Conservation (phyloP, 2,888 invertebrate species). For the Aleiodes leptofemur region DNA sequence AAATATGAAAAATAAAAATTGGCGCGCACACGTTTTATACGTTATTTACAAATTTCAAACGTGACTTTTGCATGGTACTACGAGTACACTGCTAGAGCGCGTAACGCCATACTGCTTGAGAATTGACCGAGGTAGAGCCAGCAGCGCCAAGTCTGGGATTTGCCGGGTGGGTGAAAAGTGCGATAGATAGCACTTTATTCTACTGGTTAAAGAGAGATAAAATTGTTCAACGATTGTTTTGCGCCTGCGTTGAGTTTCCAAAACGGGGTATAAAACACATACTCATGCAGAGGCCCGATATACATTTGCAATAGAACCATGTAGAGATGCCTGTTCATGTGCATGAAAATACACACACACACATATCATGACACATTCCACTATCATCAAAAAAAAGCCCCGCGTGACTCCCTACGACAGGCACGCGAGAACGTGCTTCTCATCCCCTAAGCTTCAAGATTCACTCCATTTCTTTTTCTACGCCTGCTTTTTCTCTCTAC, state of each 20-base stretch:
- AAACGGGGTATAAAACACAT: slow-evolving; percentile 37
- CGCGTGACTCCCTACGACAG: slow-evolving; percentile 16
- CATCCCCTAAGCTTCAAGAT: slow-evolving; percentile 26
- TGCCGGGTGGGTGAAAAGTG: slow-evolving; percentile 51
- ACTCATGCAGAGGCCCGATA: slow-evolving; percentile 42
- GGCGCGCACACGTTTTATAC: slow-evolving; percentile 48
- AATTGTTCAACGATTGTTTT: background rate
- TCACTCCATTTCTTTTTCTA: slow-evolving; percentile 7
- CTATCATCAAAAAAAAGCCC: background rate
- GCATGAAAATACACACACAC: slow-evolving; percentile 12
- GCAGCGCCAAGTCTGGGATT: slow-evolving; percentile 63
- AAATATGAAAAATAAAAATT: slow-evolving; percentile 32
- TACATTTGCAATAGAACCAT: slow-evolving; percentile 46
- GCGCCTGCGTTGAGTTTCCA: slow-evolving; percentile 39
- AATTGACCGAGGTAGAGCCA: slow-evolving; percentile 72
- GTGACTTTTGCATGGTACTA: slow-evolving; percentile 53
- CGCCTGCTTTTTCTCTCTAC: background rate
- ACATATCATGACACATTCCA: background rate
- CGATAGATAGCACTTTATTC: background rate
- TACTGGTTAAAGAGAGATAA: slow-evolving; percentile 22
- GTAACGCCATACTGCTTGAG: slow-evolving; percentile 73
- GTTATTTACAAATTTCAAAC: slow-evolving; percentile 50
- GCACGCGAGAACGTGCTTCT: slow-evolving; percentile 36
- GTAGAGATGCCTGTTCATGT: background rate
- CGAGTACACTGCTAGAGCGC: slow-evolving; percentile 67